A percentile compares a stretch with the other conserved stretches of the same genome.
These are phyloP conservation scores for Aphidius ervi DNA, from an alignment of 1,140 invertebrate species.

Conservation along the genomic window DNA sequence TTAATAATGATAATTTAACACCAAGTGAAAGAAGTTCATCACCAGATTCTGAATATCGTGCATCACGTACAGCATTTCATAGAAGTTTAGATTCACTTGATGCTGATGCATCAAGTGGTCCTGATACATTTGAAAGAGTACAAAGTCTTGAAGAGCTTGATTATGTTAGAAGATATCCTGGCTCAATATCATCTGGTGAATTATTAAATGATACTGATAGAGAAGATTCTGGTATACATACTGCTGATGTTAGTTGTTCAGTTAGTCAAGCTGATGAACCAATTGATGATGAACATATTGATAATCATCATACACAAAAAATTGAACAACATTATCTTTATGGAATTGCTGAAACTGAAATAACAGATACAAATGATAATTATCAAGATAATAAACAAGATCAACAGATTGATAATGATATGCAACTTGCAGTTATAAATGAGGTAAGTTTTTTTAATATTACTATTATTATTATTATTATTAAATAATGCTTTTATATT, in stretches of 20 bases:
- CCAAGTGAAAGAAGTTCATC: constrained; percentile 48
- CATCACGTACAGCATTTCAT: constrained; percentile 53
- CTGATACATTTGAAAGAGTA: constrained; percentile 61
- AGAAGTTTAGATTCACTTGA: constrained; percentile 65
- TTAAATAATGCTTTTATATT: constrained; percentile 4
- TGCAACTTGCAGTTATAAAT: constrained; percentile 37
- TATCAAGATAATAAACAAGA: constrained; percentile 1
- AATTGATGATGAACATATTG: constrained; percentile 39
- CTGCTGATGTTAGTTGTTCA: constrained; percentile 71
- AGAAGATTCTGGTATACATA: constrained; percentile 79
- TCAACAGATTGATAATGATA: constrained; percentile 23
- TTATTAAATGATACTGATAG: constrained; percentile 63
- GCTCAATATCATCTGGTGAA: constrained; percentile 54
- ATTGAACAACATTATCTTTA: neutral
- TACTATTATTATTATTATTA: neutral
- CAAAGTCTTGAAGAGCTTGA: constrained; percentile 64
- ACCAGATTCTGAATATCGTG: constrained; percentile 47
- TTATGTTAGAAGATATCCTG: constrained; percentile 54
- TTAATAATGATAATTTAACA: constrained; percentile 30
- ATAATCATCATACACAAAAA: constrained; percentile 8
- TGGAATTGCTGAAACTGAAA: constrained; percentile 19
- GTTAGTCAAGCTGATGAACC: constrained; percentile 70
- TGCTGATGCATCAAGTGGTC: constrained; percentile 49
- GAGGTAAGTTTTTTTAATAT: constrained; percentile 35
- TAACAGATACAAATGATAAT: constrained; percentile 27